Evolutionary conservation across 2,888 invertebrate genomes (phyloP), one percentile per base, ranked within the genome.

Genomic region (Hermaeophaga mercurialis): DNA sequence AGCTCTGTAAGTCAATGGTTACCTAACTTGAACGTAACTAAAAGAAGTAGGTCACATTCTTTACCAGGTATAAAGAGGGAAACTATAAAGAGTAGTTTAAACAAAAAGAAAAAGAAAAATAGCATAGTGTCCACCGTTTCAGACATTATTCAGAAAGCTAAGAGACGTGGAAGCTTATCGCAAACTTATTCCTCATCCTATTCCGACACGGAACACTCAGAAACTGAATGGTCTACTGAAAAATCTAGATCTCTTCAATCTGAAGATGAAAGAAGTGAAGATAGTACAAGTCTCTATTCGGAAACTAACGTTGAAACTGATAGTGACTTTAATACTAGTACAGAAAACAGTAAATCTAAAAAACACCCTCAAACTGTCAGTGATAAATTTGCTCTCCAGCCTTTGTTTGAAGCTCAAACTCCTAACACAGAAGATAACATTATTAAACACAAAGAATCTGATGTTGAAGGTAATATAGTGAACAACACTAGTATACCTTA

Each of bases 111-210:
- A 78, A 91, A 90, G 75, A 90, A 90, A 72, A 88, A 89, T 65
- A 86, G 88, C 3, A 80, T 94, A 48, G 90, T 91, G 0, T 87
- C 91, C 0, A 92, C 92, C 0, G 88, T 94, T 78, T 91, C 91
- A 1, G 91, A 90, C 15, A 85, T 94, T 59, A 79, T 94, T 66
- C 91, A 91, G 75, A 93, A 92, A 79, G 92, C 92, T 0, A 89
- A 91, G 73, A 77, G 88, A 67, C 86, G 85, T 76, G 82, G 84
- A 22, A 55, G 61, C 26, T 53, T 59, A 6, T 80, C 82, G 63
- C 85, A 85, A 65, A 76, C 78, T 59, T 77, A 77, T 8, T 75
- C 80, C 0, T 86, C 87, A 67, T 89, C 89, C 0, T 71, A 89
- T 46, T 89, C 90, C 8, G 89, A 90, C 71, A 88, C 89, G 2